Evolutionary conservation across 2,113 vertebrate species (phyloP).

Genomic region (Marmota flaviventris): DNA sequence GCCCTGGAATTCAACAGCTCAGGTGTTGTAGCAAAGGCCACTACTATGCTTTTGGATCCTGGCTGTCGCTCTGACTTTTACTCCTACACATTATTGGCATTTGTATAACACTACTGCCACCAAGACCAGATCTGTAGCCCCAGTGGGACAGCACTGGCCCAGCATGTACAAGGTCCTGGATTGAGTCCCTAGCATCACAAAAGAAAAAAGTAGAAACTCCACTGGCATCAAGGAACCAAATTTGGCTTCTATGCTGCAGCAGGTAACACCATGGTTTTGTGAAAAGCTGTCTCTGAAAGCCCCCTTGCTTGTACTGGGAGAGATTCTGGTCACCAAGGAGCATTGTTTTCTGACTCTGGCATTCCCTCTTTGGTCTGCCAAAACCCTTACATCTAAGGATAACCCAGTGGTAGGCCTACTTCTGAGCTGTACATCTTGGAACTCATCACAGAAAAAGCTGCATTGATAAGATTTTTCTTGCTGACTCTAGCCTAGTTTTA

Average conservation of each 20-base stretch:
- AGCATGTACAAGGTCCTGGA: neutral
- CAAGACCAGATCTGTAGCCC: no score
- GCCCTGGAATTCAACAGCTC: neutral
- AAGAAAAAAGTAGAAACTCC: neutral
- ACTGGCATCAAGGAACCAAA: neutral
- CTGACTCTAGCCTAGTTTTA: neutral
- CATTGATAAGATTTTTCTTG: neutral
- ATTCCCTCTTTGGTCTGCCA: neutral
- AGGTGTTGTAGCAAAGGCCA: neutral
- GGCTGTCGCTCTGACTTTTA: neutral
- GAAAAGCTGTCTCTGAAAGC: accelerated
- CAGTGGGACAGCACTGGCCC: no score
- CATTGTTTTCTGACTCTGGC: neutral
- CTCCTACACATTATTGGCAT: neutral
- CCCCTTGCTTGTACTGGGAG: neutral
- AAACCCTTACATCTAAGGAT: neutral
- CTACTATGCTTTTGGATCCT: neutral
- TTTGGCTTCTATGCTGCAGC: neutral
- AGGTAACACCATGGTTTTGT: neutral
- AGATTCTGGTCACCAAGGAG: neutral
- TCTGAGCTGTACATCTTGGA: neutral
- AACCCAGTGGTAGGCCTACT: neutral
- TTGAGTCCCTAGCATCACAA: neutral
- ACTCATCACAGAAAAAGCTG: neutral
- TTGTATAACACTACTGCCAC: neutral